Conservation (phyloP, 92 coral and sea anemone species). For the Pocillopora grandis region DNA sequence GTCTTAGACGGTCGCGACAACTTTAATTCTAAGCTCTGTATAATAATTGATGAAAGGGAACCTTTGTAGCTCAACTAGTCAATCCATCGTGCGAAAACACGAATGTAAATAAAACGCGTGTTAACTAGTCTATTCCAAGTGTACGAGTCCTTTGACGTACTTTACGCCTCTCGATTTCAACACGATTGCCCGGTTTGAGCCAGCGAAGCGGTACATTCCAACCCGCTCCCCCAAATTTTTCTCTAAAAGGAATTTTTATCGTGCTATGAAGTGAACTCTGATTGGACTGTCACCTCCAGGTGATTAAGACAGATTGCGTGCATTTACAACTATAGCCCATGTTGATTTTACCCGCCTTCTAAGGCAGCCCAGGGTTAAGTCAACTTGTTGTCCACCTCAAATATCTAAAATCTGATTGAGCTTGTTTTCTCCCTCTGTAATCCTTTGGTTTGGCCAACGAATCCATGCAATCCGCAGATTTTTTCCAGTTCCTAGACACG, state of each 20-base stretch:
- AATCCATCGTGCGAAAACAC: slow-evolving; percentile 3
- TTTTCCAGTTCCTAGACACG: neutral
- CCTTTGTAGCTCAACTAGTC: slow-evolving; percentile 2
- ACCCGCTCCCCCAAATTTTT: neutral
- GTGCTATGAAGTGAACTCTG: neutral
- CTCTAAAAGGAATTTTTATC: slow-evolving; percentile 21
- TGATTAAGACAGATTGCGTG: slow-evolving; percentile 42
- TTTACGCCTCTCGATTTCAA: neutral
- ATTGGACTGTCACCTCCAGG: slow-evolving; percentile 13
- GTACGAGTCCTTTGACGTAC: neutral
- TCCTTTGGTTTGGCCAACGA: slow-evolving; percentile 13
- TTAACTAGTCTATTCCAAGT: neutral
- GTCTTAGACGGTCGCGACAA: slow-evolving; percentile 39
- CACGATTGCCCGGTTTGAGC: neutral
- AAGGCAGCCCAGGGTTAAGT: slow-evolving; percentile 25
- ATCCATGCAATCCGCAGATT: slow-evolving; percentile 16
- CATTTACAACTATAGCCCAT: neutral
- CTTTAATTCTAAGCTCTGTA: slow-evolving; percentile 23
- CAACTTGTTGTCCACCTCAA: slow-evolving; percentile 24
- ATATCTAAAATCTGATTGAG: slow-evolving; percentile 30
- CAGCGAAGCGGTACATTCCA: neutral
- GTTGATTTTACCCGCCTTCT: slow-evolving; percentile 44
- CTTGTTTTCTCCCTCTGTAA: slow-evolving; percentile 17
- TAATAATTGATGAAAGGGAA: slow-evolving; percentile 28
- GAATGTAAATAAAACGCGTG: slow-evolving; percentile 22